Base-by-base conservation (phyloP, 2,888 invertebrate species). In the Synanthedon tipuliformis region DNA sequence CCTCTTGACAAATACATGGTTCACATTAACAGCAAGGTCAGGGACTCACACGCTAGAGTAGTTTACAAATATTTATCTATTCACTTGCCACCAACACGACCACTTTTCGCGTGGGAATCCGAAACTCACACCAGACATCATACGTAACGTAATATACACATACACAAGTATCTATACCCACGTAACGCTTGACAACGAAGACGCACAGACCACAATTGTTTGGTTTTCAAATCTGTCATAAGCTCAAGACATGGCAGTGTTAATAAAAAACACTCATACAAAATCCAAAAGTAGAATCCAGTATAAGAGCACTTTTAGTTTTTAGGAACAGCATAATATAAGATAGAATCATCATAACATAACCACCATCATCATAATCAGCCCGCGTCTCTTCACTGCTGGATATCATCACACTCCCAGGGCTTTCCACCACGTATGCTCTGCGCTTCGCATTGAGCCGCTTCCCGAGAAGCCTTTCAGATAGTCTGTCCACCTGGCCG, bases 41-140 rank as follows among this genome's bases (percentile, higher is more conserved):
- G 65, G 70, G 69, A 62, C 73, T 70, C 62, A 66, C 67, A 66
- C 67, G 61, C 66, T 66, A 66, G 64, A 63, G 65, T 61, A 68
- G 68, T 76, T 73, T 75, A 83, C 82, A 81, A 84, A 86, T 83
- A 84, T 85, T 86, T 81, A 80, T 80, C 78, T 80, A 71, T 57
- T 69, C 76, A 82, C 78, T 83, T 79, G 73, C 77, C 77, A 77
- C 76, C 69, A 72, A 58, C 63, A 69, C 66, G 64, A 69, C 60
- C 58, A 71, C 65, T 71, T 79, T 80, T 78, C 73, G 78, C 83
- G 85, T 86, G 85, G 84, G 85, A 86, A 83, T 71, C 61, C 61
- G 60, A 55, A 56, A 61, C 65, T 64, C 55, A 59, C 57, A 56
- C 45, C 56, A 54, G 54, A 16, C 49, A 49, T 49, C 16, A 16